Evolutionary conservation across 53 echinoderm and acorn worm species (phyloP), one percentile per base, ranked within the genome.

Genomic region (Paracentrotus lividus): DNA sequence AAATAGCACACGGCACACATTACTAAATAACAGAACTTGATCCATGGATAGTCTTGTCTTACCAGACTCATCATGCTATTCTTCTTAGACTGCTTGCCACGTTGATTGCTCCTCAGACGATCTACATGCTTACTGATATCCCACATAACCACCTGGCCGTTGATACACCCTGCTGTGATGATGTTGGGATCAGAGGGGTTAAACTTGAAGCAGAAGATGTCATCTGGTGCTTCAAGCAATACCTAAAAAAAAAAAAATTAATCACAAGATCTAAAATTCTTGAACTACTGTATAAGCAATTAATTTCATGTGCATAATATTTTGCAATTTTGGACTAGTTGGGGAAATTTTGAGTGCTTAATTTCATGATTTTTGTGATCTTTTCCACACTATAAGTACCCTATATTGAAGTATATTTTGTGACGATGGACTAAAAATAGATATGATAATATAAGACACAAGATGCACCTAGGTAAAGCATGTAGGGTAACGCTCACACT

Each of bases 61-160:
- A 99, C 99, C 96, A 99, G 93, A 47, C 95, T 98, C 92, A 96
- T 95, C 96, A 98, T 96, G 58, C 96, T 93, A 69, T 96, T 99
- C 96, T 99, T 99, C 94, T 99, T 99, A 49, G 95, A 93, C 81
- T 99, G 99, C 55, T 99, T 99, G 29, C 99, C 99, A 24, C 96
- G 92, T 72, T 97, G 99, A 86, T 94, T 99, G 90, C 93, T 96
- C 81, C 95, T 94, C 40, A 99, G 95, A 60, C 99, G 92, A 90
- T 99, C 99, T 0, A 94, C 93, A 90, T 97, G 68, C 81, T 97
- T 99, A 54, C 95, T 95, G 89, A 99, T 99, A 58, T 99, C 99
- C 99, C 99, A 99, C 90, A 99, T 93, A 55, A 99, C 99, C 57
- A 97, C 95, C 90, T 97, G 97, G 34, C 97, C 99, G 87, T 96